Percentiles rank a stretch among this genome's conserved stretches.
Evolutionary conservation across 2,113 vertebrate genomes (phyloP).

Genomic region (Archilochus colubris): DNA sequence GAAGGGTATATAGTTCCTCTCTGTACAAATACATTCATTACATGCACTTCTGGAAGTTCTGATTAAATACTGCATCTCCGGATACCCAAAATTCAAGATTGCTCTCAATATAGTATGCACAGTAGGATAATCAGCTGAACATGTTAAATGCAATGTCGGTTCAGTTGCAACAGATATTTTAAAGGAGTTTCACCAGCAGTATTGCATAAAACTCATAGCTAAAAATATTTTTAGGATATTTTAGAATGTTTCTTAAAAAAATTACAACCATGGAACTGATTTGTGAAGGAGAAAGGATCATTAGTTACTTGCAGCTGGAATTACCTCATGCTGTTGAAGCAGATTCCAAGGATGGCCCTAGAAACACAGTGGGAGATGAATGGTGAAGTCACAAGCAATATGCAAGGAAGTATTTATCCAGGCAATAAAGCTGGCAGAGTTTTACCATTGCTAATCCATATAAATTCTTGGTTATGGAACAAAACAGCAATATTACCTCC

Average conservation of each 20-base stretch:
- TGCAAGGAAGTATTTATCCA: background rate
- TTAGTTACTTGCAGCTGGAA: background rate
- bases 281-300: background rate
- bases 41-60: background rate
- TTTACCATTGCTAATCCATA: background rate
- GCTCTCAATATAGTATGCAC: background rate
- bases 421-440: background rate
- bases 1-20: background rate
- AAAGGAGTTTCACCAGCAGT: background rate
- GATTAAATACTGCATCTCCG: background rate
- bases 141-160: background rate
- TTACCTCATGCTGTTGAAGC: background rate
- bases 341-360: background rate
- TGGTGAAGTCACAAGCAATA: background rate
- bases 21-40: background rate
- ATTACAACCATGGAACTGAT: background rate
- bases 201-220: background rate
- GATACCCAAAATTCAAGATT: background rate
- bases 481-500: constrained; percentile 2
- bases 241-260: background rate
- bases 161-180: background rate
- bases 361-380: background rate
- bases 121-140: background rate
- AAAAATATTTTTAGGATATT: background rate
- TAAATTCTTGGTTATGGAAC: background rate